phyloP scores from a whole-genome alignment of 2,113 vertebrate genomes.

The Marcusenius ussheri region DNA sequence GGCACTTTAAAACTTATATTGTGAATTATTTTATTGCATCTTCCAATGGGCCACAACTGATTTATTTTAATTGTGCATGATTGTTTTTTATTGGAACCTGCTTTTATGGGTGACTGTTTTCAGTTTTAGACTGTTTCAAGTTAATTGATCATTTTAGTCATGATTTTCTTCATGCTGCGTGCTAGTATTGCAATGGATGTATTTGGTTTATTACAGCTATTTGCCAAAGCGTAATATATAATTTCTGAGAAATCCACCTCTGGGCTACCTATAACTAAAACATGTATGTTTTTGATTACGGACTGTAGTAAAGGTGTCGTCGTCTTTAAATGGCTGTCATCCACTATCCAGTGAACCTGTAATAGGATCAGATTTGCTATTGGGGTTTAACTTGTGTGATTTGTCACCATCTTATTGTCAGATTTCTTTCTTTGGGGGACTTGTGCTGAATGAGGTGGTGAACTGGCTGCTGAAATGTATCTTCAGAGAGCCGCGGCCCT shows the following conservation, averaged over 20 bases:
- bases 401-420: conserved; percentile 39
- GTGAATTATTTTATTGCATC: background rate
- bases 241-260: background rate
- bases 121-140: background rate
- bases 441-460: conserved; percentile 83
- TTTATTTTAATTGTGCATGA: background rate
- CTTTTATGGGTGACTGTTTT: background rate
- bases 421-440: conserved; percentile 94
- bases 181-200: background rate
- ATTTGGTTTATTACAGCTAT: background rate
- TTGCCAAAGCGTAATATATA: background rate
- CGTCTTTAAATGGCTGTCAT: background rate
- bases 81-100: background rate
- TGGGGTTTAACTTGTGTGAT: background rate
- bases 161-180: background rate
- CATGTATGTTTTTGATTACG: background rate
- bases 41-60: background rate
- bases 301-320: background rate
- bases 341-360: background rate
- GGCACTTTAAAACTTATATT: background rate
- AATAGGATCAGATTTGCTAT: background rate
- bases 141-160: background rate
- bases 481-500: conserved; percentile 87
- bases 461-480: conserved; percentile 96
- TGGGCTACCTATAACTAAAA: background rate